These are phyloP conservation scores for Dermolepida albohirtum DNA, from an alignment of 2,888 invertebrate genomes.

Conservation along the genomic window DNA sequence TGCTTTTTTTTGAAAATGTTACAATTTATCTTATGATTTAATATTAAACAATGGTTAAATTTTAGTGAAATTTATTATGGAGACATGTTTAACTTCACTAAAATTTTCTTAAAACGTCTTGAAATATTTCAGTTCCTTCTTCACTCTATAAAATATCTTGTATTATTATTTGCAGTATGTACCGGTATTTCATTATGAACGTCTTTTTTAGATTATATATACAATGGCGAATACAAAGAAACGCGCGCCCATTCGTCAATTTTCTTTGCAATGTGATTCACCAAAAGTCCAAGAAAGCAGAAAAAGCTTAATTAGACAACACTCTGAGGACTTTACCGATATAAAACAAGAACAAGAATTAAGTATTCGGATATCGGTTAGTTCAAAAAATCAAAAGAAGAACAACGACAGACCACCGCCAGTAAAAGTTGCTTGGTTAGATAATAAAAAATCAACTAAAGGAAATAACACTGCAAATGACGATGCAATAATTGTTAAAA, in stretches of 20 bases:
- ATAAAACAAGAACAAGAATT: slow-evolving; percentile 39
- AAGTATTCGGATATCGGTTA: slow-evolving; percentile 52
- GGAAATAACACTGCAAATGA: slow-evolving; percentile 3
- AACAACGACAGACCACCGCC: slow-evolving; percentile 49
- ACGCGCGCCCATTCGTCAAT: slow-evolving; percentile 59
- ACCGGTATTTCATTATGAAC: background rate
- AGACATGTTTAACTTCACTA: too few species aligned
- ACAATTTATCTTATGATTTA: too few species aligned
- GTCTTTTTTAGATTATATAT: background rate
- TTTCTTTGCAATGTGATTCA: slow-evolving; percentile 59
- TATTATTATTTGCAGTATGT: background rate
- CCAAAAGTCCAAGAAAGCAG: slow-evolving; percentile 48
- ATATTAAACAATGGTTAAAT: too few species aligned
- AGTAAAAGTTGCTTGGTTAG: slow-evolving; percentile 51
- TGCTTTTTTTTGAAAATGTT: too few species aligned
- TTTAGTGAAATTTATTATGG: too few species aligned
- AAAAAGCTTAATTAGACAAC: slow-evolving; percentile 58
- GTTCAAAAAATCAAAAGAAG: slow-evolving; percentile 48
- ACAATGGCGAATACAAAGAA: slow-evolving; percentile 47
- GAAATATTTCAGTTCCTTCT: too few species aligned
- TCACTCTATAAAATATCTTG: too few species aligned
- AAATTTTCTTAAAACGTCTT: too few species aligned
- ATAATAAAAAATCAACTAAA: slow-evolving; percentile 5
- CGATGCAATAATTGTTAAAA: slow-evolving; percentile 58
- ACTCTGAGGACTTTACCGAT: slow-evolving; percentile 53